A percentile compares a stretch with the other conserved stretches of the same genome.
These are phyloP conservation scores for Drosophila funebris DNA, from an alignment of 1,140 invertebrate species.

Conservation along the genomic window DNA sequence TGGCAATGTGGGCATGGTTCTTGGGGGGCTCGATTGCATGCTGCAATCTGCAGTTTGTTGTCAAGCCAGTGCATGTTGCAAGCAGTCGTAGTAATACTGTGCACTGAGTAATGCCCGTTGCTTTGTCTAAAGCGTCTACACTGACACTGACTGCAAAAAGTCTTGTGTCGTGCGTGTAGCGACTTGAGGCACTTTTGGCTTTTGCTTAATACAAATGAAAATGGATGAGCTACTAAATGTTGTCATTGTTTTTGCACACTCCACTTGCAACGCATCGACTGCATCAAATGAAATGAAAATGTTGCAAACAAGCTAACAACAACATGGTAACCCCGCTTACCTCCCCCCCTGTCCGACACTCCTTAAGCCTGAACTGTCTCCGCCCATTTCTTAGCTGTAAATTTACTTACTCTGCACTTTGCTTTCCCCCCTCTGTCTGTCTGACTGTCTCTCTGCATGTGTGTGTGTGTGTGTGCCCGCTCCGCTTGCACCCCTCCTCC, in stretches of 20 bases:
- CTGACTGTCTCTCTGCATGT: background rate
- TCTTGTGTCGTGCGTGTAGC: conserved; percentile 3
- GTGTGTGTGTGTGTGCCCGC: conserved; percentile 23
- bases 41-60: conserved; percentile 46
- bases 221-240: conserved; percentile 81
- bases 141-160: conserved; percentile 6
- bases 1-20: background rate
- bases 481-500: conserved; percentile 6
- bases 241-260: conserved; percentile 48
- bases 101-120: conserved; percentile 67
- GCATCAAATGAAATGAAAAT: conserved; percentile 72
- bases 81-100: conserved; percentile 22
- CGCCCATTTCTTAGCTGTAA: conserved; percentile 35
- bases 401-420: conserved; percentile 54
- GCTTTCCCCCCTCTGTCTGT: too few relatives aligned
- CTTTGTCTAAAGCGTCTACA: conserved; percentile 44
- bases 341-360: background rate
- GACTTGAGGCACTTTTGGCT: conserved; percentile 49
- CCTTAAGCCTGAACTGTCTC: background rate
- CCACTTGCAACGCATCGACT: conserved; percentile 51
- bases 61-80: conserved; percentile 36
- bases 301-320: conserved; percentile 70
- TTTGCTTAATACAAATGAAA: conserved; percentile 80
- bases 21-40: background rate
- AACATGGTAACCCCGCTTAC: background rate